Evolutionary conservation across 2,797 vertebrate species (phyloP), one percentile per base, ranked within the genome.

Genomic region (Peromyscus eremicus): DNA sequence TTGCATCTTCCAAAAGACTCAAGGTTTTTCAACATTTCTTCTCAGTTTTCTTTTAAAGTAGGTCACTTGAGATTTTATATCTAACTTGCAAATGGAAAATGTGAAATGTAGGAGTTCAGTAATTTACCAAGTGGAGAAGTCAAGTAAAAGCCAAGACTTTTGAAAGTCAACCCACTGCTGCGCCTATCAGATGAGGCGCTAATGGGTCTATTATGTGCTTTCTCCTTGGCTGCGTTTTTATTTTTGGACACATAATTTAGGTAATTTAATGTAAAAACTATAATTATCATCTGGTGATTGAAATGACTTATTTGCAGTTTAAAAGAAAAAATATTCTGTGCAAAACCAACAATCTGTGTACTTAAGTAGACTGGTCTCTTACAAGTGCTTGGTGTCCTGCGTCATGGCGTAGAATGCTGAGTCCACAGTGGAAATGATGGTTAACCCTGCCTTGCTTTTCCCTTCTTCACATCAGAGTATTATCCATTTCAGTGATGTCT

Each of bases 31-130:
- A 40, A 29, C 81, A 76, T 92, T 89, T 96, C 89, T 97, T 96
- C 73, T 94, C 73, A 76, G 27, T 91, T 97, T 94, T 94, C 93
- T 93, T 93, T 93, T 62, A 97, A 95, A 98, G 43, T 97, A 96
- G 95, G 84, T 96, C 93, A 96, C 71, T 94, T 97, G 94, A 96
- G 90, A 94, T 92, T 96, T 96, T 96, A 87, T 97, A 96, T 94
- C 97, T 97, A 23, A 95, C 46, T 94, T 96, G 77, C 90, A 97
- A 73, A 82, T 96, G 97, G 97, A 97, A 97, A 97, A 93, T 96
- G 49, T 97, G 90, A 98, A 95, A 73, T 62, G 17, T 73, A 87
- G 94, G 95, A 94, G 71, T 97, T 94, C 75, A 76, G 73, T 96
- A 96, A 96, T 96, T 97, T 96, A 92, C 93, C 85, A 93, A 85